phyloP scores from a whole-genome alignment of 2,113 vertebrate species.

The Hiodon alosoides region DNA sequence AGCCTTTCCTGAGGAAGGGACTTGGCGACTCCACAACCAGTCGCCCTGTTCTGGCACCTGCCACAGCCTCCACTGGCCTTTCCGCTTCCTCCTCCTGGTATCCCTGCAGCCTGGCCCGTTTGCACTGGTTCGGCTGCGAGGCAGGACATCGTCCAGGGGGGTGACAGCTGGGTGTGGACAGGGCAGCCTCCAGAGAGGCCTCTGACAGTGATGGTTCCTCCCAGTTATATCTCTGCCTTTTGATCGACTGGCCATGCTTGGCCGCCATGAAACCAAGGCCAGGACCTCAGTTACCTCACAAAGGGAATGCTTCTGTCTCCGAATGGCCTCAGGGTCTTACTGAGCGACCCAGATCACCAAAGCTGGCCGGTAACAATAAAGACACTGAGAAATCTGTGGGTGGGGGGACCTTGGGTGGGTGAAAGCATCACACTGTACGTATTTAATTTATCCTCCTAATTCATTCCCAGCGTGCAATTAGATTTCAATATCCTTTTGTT shows the following conservation, averaged over 20 bases:
- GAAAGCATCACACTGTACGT: too few species aligned
- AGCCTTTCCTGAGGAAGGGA: constrained; percentile 59
- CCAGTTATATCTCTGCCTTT: constrained; percentile 60
- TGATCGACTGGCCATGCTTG: constrained; percentile 70
- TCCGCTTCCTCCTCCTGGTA: constrained; percentile 60
- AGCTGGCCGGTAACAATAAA: too few species aligned
- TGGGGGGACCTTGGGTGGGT: too few species aligned
- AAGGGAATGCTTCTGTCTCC: background rate
- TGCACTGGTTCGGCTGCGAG: constrained; percentile 67
- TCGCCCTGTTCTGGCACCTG: constrained; percentile 31
- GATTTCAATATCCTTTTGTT: too few species aligned
- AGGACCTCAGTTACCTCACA: constrained; percentile 30
- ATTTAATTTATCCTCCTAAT: too few species aligned
- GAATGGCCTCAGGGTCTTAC: too few species aligned
- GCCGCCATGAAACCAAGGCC: constrained; percentile 73
- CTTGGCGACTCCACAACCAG: constrained; percentile 61
- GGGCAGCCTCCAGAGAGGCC: constrained; percentile 55
- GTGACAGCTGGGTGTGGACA: constrained; percentile 46
- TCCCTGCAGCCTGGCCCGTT: constrained; percentile 67
- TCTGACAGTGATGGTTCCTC: constrained; percentile 50
- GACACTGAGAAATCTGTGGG: too few species aligned
- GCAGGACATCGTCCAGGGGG: constrained; percentile 44
- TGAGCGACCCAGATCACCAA: background rate
- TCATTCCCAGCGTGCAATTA: too few species aligned
- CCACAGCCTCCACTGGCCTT: constrained; percentile 39